Base-by-base conservation (phyloP, 1,140 invertebrate species). In the Nymphalis io region DNA sequence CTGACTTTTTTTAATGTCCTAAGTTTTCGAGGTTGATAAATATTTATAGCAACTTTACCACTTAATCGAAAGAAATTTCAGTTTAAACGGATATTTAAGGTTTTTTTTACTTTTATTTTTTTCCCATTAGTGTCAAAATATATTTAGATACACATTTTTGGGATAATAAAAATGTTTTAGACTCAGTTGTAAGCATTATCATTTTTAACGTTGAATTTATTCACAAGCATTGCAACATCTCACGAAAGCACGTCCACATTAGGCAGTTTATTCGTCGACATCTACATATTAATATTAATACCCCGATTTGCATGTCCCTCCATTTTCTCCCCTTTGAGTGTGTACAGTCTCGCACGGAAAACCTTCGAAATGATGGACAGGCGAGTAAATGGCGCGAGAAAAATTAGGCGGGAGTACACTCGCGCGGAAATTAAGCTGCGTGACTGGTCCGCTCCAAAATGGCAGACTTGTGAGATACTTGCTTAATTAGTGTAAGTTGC, bases 381-480 rank as follows among this genome's bases (percentile, higher is more conserved):
- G 75, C 70, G 80, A 77, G 81, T 88, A 90, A 90, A 90, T 90
- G 87, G 86, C 70, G 76, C 82, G 87, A 81, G 81, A 89, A 84
- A 86, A 86, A 83, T 88, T 81, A 79, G 81, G 74, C 79, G 65
- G 63, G 75, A 73, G 76, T 63, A 81, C 80, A 72, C 55, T 70
- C 61, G 75, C 75, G 72, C 73, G 77, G 72, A 81, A 82, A 84
- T 82, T 81, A 81, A 80, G 72, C 73, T 74, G 57, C 53, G 64
- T 74, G 63, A 69, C 53, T 62, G 42, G 69, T 27, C 55, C 42
- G 58, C 18, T 44, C 11, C 15, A 73, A 69, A 74, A 71, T 60
- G 53, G 53, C 57, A 27, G 18, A 67, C 67, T 61, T 68, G 48
- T 39, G 60, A 75, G 59, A 72, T 69, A 69, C 63, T 72, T 72